Conservation (phyloP, 2,888 invertebrate genomes). For the Torymus aiolomorphi region DNA sequence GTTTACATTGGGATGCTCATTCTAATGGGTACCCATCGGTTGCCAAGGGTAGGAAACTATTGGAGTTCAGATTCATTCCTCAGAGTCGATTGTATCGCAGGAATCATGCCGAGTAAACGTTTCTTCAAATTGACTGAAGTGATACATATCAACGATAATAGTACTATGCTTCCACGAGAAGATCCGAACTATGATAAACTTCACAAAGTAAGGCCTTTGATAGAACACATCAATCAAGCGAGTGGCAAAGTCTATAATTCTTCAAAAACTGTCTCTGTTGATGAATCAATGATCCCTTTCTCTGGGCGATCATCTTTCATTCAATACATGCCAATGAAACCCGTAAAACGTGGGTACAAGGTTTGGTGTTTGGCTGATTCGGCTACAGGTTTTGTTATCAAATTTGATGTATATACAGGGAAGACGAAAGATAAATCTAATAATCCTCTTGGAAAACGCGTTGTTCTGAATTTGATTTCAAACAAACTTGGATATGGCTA, state of each 20-base stretch:
- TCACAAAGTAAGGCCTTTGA: too few relatives aligned
- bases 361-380: constrained; percentile 46
- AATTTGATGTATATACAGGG: constrained; percentile 39
- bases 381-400: constrained; percentile 41
- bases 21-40: background rate
- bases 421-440: constrained; percentile 28
- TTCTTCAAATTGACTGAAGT: background rate
- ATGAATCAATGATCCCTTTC: too few relatives aligned
- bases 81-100: background rate
- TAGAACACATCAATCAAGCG: too few relatives aligned
- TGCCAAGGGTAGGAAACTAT: constrained; percentile 1
- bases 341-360: constrained; percentile 44
- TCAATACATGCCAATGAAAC: constrained; percentile 50
- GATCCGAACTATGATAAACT: too few relatives aligned
- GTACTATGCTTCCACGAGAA: too few relatives aligned
- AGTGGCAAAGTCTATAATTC: too few relatives aligned
- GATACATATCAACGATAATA: background rate
- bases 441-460: constrained; percentile 29
- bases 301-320: too few relatives aligned
- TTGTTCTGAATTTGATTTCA: constrained; percentile 39
- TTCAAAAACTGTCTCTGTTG: too few relatives aligned
- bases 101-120: background rate
- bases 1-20: background rate
- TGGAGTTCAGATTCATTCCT: background rate
- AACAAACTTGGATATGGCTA: constrained; percentile 7